Percentiles rank a stretch among this genome's conserved stretches.
Evolutionary conservation across 2,797 vertebrate genomes (phyloP).

Genomic region (Microctenopoma lineatum): DNA sequence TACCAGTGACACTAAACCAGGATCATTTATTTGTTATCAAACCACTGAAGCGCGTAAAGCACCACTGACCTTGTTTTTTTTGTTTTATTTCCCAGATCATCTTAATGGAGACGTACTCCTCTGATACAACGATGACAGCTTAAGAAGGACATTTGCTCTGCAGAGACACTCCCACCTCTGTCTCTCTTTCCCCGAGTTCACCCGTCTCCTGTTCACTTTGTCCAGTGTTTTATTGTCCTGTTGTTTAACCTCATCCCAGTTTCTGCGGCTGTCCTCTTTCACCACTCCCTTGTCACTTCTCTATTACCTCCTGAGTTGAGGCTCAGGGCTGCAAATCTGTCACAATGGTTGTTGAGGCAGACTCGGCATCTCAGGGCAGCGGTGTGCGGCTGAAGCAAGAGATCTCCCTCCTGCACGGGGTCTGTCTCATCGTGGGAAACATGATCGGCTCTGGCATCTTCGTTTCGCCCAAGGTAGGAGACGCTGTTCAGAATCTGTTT

Average conservation of each 20-base stretch:
- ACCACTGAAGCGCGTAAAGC: background rate
- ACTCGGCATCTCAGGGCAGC: conserved; percentile 61
- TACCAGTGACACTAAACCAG: background rate
- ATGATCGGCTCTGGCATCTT: conserved; percentile 89
- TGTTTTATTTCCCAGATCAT: conserved; percentile 46
- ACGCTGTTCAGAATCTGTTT: background rate
- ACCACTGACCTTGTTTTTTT: conserved; percentile 15
- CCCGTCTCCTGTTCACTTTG: background rate
- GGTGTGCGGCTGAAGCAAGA: conserved; percentile 83
- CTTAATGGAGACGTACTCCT: conserved; percentile 7
- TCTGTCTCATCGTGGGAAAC: conserved; percentile 87
- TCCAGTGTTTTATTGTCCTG: background rate
- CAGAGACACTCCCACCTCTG: conserved; percentile 7
- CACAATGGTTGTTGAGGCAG: conserved; percentile 72
- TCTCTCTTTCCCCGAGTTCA: background rate
- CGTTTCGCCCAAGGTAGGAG: conserved; percentile 80
- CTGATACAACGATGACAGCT: conserved; percentile 19
- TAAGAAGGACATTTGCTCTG: conserved; percentile 11
- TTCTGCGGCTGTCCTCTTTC: conserved; percentile 3
- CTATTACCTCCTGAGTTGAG: conserved; percentile 4
- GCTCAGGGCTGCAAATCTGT: conserved; percentile 4
- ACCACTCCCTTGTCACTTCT: background rate
- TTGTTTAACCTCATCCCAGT: background rate
- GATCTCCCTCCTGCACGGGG: conserved; percentile 86
- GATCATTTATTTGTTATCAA: background rate